A percentile compares a stretch with the other conserved stretches of the same genome.
These are phyloP conservation scores for Leucophenga montana DNA, from an alignment of 2,888 invertebrate genomes.

Conservation along the genomic window DNA sequence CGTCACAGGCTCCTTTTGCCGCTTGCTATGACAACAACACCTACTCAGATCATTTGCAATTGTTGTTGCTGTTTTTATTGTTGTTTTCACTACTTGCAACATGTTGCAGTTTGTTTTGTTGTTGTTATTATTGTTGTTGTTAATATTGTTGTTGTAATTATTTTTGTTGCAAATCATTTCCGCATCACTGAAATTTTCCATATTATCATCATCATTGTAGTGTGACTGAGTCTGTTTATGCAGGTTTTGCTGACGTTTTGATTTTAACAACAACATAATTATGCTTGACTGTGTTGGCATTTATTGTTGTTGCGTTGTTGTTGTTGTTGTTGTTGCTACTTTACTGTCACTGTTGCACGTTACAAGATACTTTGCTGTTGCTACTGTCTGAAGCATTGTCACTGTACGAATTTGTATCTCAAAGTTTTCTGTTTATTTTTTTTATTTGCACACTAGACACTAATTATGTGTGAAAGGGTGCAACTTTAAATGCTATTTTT, in stretches of 20 bases:
- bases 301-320: too few species aligned
- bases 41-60: slow-evolving; percentile 25
- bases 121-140: slow-evolving; percentile 42
- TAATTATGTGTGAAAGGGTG: slow-evolving; percentile 65
- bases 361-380: slow-evolving; percentile 32
- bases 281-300: slow-evolving; percentile 27
- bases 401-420: slow-evolving; percentile 28
- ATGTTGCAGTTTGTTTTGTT: slow-evolving; percentile 13
- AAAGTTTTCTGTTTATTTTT: slow-evolving; percentile 28
- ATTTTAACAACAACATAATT: slow-evolving; percentile 13
- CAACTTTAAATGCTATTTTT: slow-evolving; percentile 14
- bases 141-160: slow-evolving; percentile 25
- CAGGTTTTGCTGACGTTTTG: slow-evolving; percentile 9
- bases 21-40: slow-evolving; percentile 12
- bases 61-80: slow-evolving; percentile 24
- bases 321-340: slow-evolving; percentile 24
- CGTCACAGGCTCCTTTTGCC: slow-evolving; percentile 35
- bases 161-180: slow-evolving; percentile 53
- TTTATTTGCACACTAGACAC: slow-evolving; percentile 57
- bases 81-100: slow-evolving; percentile 44
- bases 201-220: slow-evolving; percentile 39
- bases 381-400: slow-evolving; percentile 42
- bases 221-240: slow-evolving; percentile 14
- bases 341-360: slow-evolving; percentile 42
- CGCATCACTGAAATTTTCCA: slow-evolving; percentile 40